Percentiles rank a stretch among this genome's conserved stretches.
These are phyloP conservation scores for Oophaga pumilio DNA, from an alignment of 2,113 vertebrate genomes.

Conservation along the genomic window DNA sequence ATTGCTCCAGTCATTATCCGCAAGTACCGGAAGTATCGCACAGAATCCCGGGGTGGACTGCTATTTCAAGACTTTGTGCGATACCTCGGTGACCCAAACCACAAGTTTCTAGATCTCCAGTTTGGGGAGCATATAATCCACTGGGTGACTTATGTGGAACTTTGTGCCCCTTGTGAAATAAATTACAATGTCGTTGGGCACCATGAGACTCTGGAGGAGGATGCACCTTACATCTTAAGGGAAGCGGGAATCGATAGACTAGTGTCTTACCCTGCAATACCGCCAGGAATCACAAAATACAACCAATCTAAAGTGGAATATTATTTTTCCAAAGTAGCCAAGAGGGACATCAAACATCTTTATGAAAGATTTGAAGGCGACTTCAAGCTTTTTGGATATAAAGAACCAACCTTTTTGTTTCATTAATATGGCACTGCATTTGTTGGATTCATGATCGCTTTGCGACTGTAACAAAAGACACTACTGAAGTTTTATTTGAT, in stretches of 20 bases:
- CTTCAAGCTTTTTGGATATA: conserved; percentile 93
- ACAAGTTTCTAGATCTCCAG: conserved; percentile 83
- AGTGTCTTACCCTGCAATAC: conserved; percentile 91
- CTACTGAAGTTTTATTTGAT: conserved; percentile 7
- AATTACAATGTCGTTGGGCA: conserved; percentile 87
- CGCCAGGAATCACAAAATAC: conserved; percentile 90
- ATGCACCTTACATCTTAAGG: conserved; percentile 87
- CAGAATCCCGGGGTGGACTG: conserved; percentile 81
- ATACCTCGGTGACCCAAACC: conserved; percentile 89
- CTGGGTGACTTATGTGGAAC: conserved; percentile 89
- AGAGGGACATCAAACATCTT: conserved; percentile 86
- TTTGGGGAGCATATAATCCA: conserved; percentile 96
- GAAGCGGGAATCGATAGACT: conserved; percentile 84
- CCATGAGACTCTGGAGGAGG: conserved; percentile 91
- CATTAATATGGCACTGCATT: conserved; percentile 67
- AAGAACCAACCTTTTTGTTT: conserved; percentile 86
- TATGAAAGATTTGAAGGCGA: conserved; percentile 88
- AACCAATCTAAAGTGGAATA: conserved; percentile 91
- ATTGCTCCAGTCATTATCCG: conserved; percentile 94
- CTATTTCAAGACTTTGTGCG: conserved; percentile 97
- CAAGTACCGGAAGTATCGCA: conserved; percentile 86
- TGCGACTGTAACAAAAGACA: background rate
- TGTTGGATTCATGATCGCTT: background rate
- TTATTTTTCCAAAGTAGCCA: conserved; percentile 90
- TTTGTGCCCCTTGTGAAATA: conserved; percentile 96